Base-by-base conservation (phyloP, 1,140 invertebrate species). In the Ooceraea biroi region DNA sequence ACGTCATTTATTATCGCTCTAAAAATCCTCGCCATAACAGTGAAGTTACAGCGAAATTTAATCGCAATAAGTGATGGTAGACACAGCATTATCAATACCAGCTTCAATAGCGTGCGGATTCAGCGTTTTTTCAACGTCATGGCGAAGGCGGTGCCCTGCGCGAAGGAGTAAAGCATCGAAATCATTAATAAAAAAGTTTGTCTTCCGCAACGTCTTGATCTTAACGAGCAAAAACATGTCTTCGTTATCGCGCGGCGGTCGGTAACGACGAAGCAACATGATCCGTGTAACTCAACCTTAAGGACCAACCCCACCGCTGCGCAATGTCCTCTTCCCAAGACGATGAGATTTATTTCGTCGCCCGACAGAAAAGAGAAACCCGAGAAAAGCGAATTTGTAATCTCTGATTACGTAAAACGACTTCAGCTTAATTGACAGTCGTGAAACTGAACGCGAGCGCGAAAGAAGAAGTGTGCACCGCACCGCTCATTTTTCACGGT, bases 221-320 rank as follows among this genome's bases (percentile, higher is more conserved):
- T 85, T 91, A 91, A 91, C 85, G 88, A 92, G 90, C 80, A 83
- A 89, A 91, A 91, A 85, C 76, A 22, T 63, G 61, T 84, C 84
- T 88, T 90, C 89, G 85, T 90, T 91, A 91, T 88, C 76, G 68
- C 46, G 60, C 10, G 10, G 48, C 61, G n/a, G 52, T 61, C 66
- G 72, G 60, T 84, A 85, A 89, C 84, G 88, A 89, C 60, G 74
- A 22, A 25, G 89, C 65, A 90, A 90, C 74, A 48, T 36, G 88
- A 90, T 86, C 88, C 74, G 2, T 85, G 89, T 90, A 90, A 90
- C 82, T 65, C 69, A 85, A 90, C 27, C 88, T 83, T 72, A 78
- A 88, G 72, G 30, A 80, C 25, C 61, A 76, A 17, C 48, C 30
- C n/a, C 57, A 14, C 55, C 19, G 58, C 48, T 61, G 41, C 19